Base-by-base conservation (phyloP, 2,797 vertebrate species). In the Scolopax bukidnonensis region DNA sequence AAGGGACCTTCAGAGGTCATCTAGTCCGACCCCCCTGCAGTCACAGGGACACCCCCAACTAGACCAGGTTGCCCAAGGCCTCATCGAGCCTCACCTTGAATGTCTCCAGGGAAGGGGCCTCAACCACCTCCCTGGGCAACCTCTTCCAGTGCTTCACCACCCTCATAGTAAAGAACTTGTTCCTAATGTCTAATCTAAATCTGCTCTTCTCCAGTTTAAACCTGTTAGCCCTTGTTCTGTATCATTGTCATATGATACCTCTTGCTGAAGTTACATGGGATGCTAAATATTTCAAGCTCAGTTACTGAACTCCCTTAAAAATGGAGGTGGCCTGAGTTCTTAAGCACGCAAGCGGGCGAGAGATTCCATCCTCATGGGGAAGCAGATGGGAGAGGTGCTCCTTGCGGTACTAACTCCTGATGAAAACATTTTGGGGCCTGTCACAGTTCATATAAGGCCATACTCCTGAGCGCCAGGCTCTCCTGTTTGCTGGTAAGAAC, bases 401-500 rank as follows among this genome's bases (percentile, higher is more conserved):
- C 60, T 53, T 30, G 32, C 5, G 23, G 11, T 11, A 70, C 32
- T 43, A 53, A 5, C 10, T 64, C 38, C 27, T 4, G 7, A 30
- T 48, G 50, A 79, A 51, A 64, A n/a, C 6, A 4, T 19, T 77
- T 40, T 10, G 16, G 18, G 20, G 10, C 8, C 64, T 28, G 7
- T 24, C 3, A 1, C 2, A 38, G 51, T 59, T 36, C 50, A 5
- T 13, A 4, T 12, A 17, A 54, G 6, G 57, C 74, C 48, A 2
- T 40, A 25, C 27, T 30, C 69, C 4, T 40, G 33, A 38, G 18
- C 24, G 38, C 30, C n/a, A 18, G n/a, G 12, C 30, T 36, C 14
- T 67, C 0, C 0, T 5, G 30, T 30, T 85, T 85, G 25, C 43
- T 83, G 61, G 25, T 21, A 65, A 63, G 19, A 0, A 1, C 1